Conservation (phyloP, 2,888 invertebrate genomes). For the Fabriciana adippe region DNA sequence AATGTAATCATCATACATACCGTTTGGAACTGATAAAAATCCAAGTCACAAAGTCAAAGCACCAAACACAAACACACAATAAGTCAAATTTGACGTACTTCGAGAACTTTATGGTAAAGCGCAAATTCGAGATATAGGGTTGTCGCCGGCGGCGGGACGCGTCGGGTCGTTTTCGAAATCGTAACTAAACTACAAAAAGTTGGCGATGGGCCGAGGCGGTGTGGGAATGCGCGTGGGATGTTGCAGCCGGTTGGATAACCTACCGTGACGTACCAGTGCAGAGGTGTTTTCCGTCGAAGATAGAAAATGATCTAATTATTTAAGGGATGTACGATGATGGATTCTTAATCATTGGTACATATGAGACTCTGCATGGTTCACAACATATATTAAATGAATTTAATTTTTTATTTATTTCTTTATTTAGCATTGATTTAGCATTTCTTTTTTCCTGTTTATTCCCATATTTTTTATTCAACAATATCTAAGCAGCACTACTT, state of each 20-base stretch:
- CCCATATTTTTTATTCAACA: too few species aligned
- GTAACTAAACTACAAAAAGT: slow-evolving; percentile 82
- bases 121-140: slow-evolving; percentile 72
- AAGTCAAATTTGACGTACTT: slow-evolving; percentile 51
- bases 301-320: slow-evolving; percentile 48
- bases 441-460: too few species aligned
- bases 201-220: slow-evolving; percentile 77
- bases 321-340: slow-evolving; percentile 13
- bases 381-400: too few species aligned
- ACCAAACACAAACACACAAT: slow-evolving; percentile 64
- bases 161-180: slow-evolving; percentile 83
- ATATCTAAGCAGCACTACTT: too few species aligned
- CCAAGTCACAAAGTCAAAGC: slow-evolving; percentile 60
- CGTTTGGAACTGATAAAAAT: slow-evolving; percentile 59
- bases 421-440: too few species aligned
- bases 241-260: slow-evolving; percentile 73
- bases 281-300: slow-evolving; percentile 81
- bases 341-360: slow-evolving; percentile 1
- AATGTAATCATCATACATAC: slow-evolving; percentile 42
- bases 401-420: too few species aligned
- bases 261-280: slow-evolving; percentile 73
- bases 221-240: slow-evolving; percentile 75
- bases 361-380: neutral
- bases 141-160: slow-evolving; percentile 81
- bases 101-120: slow-evolving; percentile 68